Conservation (phyloP, 2,113 vertebrate genomes). For the Calypte anna region DNA sequence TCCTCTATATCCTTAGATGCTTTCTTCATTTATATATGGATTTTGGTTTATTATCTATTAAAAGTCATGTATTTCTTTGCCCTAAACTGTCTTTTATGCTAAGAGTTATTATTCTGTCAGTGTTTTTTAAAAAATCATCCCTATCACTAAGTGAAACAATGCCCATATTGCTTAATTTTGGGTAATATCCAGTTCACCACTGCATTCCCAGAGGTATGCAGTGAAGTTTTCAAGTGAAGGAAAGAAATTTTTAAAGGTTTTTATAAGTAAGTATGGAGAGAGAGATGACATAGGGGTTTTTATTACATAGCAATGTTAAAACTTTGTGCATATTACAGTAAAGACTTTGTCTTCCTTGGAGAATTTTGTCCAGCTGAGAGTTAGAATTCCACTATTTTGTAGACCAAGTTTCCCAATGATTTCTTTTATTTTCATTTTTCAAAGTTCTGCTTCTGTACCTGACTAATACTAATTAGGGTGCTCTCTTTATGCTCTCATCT, state of each 20-base stretch:
- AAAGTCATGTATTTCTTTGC: neutral
- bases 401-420: neutral
- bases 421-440: neutral
- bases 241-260: neutral
- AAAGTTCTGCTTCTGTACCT: neutral
- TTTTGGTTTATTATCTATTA: neutral
- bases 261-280: neutral
- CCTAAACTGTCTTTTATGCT: neutral
- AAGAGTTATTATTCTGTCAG: neutral
- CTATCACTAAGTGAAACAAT: neutral
- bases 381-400: neutral
- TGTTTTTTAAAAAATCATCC: neutral
- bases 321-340: neutral
- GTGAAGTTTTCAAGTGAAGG: neutral
- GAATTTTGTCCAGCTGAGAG: neutral
- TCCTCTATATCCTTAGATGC: neutral
- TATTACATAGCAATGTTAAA: neutral
- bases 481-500: neutral
- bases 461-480: neutral
- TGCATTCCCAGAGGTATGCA: neutral
- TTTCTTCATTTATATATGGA: neutral
- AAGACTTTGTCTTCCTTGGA: neutral
- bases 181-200: neutral
- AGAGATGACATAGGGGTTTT: accelerated
- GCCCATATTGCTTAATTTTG: neutral